phyloP scores from a whole-genome alignment of 2,888 invertebrate genomes.

The Orthonychiurus folsomi region DNA sequence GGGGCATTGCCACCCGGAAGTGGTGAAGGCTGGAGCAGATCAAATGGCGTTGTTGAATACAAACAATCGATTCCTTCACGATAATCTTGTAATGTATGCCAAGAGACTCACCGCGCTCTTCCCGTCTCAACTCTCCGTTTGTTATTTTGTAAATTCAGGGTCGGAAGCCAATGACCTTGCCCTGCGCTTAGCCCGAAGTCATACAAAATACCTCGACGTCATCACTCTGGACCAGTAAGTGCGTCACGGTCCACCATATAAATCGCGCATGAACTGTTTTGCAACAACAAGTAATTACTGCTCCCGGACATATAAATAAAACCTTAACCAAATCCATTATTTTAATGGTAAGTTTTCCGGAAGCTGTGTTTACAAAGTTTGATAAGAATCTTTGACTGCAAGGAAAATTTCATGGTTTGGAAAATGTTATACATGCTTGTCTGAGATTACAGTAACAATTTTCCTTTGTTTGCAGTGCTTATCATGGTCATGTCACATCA shows the following conservation, averaged over 20 bases:
- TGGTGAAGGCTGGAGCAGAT: constrained; percentile 77
- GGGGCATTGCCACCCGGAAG: constrained; percentile 93
- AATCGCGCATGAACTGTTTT: neutral
- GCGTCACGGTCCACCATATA: constrained; percentile 19
- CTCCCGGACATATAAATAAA: no score
- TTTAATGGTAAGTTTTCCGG: no score
- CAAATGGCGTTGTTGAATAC: constrained; percentile 90
- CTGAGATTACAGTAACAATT: no score
- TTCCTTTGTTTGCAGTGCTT: constrained; percentile 89
- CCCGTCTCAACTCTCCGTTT: constrained; percentile 77
- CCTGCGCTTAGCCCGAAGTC: constrained; percentile 74
- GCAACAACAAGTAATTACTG: no score
- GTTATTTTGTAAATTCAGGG: constrained; percentile 96
- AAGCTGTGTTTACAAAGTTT: no score
- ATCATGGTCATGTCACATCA: constrained; percentile 94
- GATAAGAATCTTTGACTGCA: no score
- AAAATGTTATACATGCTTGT: no score
- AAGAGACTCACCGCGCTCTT: constrained; percentile 70
- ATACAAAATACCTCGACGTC: constrained; percentile 80
- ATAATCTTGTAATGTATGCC: constrained; percentile 86
- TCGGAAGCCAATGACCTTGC: constrained; percentile 99
- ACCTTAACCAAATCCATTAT: no score
- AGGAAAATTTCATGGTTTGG: no score
- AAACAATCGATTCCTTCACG: constrained; percentile 92
- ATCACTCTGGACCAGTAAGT: constrained; percentile 91